These are phyloP conservation scores for Coenobita brevimanus DNA, from an alignment of 1,140 invertebrate genomes.

Conservation along the genomic window DNA sequence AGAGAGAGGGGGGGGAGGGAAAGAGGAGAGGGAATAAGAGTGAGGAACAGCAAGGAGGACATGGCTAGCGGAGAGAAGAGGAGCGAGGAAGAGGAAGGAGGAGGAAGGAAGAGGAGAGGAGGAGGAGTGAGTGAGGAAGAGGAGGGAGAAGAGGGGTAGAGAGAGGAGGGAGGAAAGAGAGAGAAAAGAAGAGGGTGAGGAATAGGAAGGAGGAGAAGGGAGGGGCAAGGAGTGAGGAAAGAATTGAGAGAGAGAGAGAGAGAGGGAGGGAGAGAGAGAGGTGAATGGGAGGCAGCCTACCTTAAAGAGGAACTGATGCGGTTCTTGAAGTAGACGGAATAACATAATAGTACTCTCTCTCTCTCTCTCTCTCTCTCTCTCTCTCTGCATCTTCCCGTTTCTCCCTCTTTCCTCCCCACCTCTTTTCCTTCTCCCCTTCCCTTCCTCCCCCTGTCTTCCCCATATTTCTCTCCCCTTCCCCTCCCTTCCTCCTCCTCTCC, in stretches of 20 bases:
- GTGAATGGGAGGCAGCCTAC: not conserved
- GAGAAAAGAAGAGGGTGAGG: not conserved
- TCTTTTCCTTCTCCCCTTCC: not conserved
- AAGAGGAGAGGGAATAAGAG: not conserved
- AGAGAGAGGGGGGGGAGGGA: not conserved
- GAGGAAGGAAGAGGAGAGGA: not conserved
- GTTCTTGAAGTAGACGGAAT: too few species aligned
- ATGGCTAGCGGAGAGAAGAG: not conserved
- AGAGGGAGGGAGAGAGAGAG: not conserved
- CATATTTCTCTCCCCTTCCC: not conserved
- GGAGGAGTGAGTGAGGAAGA: not conserved
- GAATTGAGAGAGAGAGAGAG: not conserved
- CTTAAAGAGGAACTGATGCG: too few species aligned
- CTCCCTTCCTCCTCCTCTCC: too few species aligned
- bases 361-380: not conserved
- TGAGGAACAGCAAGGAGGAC: not conserved
- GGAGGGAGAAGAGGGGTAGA: not conserved
- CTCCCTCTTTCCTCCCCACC: not conserved
- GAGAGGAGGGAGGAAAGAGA: not conserved
- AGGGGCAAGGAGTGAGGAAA: not conserved
- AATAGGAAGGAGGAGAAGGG: slow-evolving; percentile 9
- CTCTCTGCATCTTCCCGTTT: not conserved
- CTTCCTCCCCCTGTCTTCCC: not conserved
- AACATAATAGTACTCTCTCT: not conserved
- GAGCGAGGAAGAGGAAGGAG: not conserved